phyloP scores from a whole-genome alignment of 2,888 invertebrate genomes.

The Sussaba pulchella region DNA sequence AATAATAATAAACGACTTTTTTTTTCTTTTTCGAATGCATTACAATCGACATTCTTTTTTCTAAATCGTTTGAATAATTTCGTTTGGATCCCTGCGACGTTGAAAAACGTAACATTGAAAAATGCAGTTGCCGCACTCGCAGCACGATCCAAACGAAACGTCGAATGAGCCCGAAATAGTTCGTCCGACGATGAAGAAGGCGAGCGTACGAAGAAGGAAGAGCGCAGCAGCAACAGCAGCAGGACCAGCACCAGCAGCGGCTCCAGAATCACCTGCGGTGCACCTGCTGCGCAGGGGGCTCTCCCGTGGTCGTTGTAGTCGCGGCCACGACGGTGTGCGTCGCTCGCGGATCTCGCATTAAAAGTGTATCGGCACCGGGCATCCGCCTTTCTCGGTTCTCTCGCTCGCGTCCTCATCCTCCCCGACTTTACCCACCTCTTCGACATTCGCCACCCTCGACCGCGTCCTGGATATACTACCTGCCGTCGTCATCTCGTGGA shows the following conservation, averaged over 20 bases:
- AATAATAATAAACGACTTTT: no score
- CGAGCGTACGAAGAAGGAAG: constrained; percentile 47
- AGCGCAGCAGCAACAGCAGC: constrained; percentile 15
- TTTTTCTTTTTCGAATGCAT: no score
- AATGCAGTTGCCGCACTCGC: constrained; percentile 3
- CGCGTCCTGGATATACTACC: constrained; percentile 52
- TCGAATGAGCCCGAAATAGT: constrained; percentile 13
- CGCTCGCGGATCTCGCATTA: constrained; percentile 60
- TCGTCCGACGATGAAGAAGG: constrained; percentile 65
- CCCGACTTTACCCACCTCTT: constrained; percentile 30
- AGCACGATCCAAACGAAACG: not conserved
- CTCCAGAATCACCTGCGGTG: constrained; percentile 83
- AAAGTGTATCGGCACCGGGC: constrained; percentile 64
- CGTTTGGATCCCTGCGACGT: not conserved
- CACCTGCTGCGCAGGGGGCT: constrained; percentile 84
- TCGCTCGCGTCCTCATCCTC: constrained; percentile 13
- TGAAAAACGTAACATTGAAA: not conserved
- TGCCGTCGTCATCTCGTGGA: constrained; percentile 35
- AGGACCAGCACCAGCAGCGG: constrained; percentile 72
- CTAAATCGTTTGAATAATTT: no score
- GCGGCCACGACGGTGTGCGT: not conserved
- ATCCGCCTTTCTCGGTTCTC: constrained; percentile 44
- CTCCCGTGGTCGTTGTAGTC: constrained; percentile 63
- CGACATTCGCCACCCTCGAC: constrained; percentile 60
- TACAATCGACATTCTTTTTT: no score